phyloP scores from a whole-genome alignment of 1,140 invertebrate species.

The Onthophagus taurus region DNA sequence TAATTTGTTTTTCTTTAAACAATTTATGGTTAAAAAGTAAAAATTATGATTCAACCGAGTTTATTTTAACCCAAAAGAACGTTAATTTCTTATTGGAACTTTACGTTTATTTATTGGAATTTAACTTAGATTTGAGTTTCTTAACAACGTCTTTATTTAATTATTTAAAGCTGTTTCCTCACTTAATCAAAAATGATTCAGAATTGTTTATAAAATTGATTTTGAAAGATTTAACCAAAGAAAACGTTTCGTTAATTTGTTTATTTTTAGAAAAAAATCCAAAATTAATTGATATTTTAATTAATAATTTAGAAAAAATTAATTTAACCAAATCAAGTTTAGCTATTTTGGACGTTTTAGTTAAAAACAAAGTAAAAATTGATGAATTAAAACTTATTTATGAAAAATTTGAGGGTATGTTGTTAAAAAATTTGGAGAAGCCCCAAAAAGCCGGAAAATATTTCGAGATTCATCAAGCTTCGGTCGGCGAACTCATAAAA shows the following conservation, averaged over 20 bases:
- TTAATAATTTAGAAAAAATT: conserved; percentile 36
- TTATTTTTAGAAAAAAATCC: conserved; percentile 42
- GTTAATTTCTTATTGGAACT: too few species aligned
- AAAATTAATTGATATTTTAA: conserved; percentile 39
- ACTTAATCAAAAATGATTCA: conserved; percentile 41
- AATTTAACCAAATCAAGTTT: conserved; percentile 46
- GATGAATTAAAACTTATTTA: conserved; percentile 42
- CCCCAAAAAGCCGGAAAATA: conserved; percentile 54
- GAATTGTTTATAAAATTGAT: conserved; percentile 43
- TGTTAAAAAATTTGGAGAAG: conserved; percentile 50
- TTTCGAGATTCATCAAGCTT: conserved; percentile 42
- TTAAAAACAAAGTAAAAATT: conserved; percentile 36
- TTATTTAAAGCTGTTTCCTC: conserved; percentile 50
- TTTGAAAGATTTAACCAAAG: conserved; percentile 39
- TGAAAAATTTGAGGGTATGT: conserved; percentile 46
- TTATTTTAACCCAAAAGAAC: too few species aligned
- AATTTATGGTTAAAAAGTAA: conserved; percentile 34
- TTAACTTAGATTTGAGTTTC: conserved; percentile 6
- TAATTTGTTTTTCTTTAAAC: conserved; percentile 32
- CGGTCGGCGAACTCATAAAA: conserved; percentile 43
- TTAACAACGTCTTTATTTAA: conserved; percentile 23
- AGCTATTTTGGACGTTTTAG: conserved; percentile 42
- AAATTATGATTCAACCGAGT: conserved; percentile 28
- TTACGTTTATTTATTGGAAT: too few species aligned
- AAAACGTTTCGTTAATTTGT: conserved; percentile 40